Evolutionary conservation across 2,113 vertebrate genomes (phyloP), one percentile per base, ranked within the genome.

Genomic region (Rattus rattus): DNA sequence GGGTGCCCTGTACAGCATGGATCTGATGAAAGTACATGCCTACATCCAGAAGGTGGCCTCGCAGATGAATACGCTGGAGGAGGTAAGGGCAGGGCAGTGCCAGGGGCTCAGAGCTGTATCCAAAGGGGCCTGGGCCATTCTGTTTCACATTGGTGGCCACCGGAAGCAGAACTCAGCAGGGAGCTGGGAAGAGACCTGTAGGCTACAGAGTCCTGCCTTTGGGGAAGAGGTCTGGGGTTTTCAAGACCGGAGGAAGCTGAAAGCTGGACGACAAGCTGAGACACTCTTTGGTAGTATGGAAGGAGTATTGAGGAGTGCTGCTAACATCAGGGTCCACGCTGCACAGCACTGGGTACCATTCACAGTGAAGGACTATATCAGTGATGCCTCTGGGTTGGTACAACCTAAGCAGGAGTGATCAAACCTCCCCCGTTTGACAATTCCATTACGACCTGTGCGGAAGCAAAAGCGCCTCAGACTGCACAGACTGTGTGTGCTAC

Each of bases 11-110:
- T 99, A 99, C 98, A 99, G 99, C 98, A 99, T 99, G 99, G 99
- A 99, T 96, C 98, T 99, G 92, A 98, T 99, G 99, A 99, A 99
- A 98, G 99, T 99, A 49, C 99, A 99, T 77, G 99, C 99, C 88
- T 99, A 99, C 97, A 99, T 99, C 98, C 99, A 98, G 98, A 99
- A 99, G 95, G 99, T 99, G 91, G 98, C 99, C 95, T 98, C 99
- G 7, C 99, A 99, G 99, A 99, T 99, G 99, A 99, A 99, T 99
- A 99, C 98, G 0, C 98, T 99, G 80, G 99, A 99, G 95, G 99
- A 99, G 99, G 99, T 99, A 98, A 97, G 59, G 33, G 30, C 80
- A 1, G 0, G 5, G 1, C 43, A 11, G 4, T 16, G 54, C 52
- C 47, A 39, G 0, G 1, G 52, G 9, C 11, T 0, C 0, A 70